These are phyloP conservation scores for Incurvaria masculella DNA, from an alignment of 2,888 invertebrate species.

Conservation along the genomic window DNA sequence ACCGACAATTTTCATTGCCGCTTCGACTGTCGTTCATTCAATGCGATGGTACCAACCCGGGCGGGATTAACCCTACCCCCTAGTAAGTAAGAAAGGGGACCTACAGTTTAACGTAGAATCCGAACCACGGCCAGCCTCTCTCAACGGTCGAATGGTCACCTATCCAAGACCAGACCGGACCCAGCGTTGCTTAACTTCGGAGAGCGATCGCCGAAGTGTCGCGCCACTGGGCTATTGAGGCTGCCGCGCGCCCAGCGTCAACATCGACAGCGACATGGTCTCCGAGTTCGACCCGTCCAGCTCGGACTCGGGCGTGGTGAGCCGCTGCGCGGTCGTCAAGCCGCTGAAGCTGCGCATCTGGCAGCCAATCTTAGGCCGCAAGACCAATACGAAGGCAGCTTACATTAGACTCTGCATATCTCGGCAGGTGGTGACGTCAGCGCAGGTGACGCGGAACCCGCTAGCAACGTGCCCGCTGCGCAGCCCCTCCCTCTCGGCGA, in stretches of 20 bases:
- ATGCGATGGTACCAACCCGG: no score
- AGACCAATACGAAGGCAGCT: slow-evolving; percentile 39
- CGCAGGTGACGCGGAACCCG: slow-evolving; percentile 47
- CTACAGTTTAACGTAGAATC: no score
- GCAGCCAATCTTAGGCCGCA: slow-evolving; percentile 72
- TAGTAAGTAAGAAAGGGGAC: no score
- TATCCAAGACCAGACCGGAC: no score
- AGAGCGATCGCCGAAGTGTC: no score
- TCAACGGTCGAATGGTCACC: no score
- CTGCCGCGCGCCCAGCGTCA: slow-evolving; percentile 74
- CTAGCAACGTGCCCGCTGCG: slow-evolving; percentile 40
- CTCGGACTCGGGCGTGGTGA: slow-evolving; percentile 86
- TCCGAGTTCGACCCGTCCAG: slow-evolving; percentile 91
- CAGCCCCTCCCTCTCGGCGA: slow-evolving; percentile 64
- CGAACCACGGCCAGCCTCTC: no score
- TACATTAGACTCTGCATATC: not conserved
- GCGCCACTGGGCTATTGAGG: no score
- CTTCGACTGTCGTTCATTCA: no score
- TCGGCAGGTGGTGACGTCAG: slow-evolving; percentile 40
- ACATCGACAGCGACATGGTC: slow-evolving; percentile 88
- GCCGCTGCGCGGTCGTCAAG: slow-evolving; percentile 74
- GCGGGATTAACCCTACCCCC: no score
- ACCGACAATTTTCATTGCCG: no score
- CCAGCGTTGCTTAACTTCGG: no score
- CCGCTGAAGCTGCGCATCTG: slow-evolving; percentile 72